Evolutionary conservation across 53 echinoderm and acorn worm genomes (phyloP).

Genomic region (Actinopyga echinites): DNA sequence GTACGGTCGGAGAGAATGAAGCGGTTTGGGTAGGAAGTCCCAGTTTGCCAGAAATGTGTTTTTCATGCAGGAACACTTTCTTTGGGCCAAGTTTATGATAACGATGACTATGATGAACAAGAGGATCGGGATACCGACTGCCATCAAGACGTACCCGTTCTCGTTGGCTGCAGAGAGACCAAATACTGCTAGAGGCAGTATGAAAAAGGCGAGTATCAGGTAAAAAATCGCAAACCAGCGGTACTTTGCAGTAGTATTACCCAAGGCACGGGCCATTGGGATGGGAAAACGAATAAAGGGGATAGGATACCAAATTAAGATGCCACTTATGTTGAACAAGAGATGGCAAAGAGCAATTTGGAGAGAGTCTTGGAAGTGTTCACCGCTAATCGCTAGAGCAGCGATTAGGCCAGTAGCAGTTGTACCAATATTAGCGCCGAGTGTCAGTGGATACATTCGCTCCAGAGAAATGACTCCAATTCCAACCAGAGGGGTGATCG

Average conservation of each 20-base stretch:
- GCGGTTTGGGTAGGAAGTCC: conserved; percentile 71
- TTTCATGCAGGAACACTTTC: conserved; percentile 47
- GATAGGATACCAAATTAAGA: conserved; percentile 86
- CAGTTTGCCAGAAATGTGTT: conserved; percentile 52
- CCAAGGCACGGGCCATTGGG: conserved; percentile 65
- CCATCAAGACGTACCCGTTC: conserved; percentile 50
- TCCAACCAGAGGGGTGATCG: conserved; percentile 92
- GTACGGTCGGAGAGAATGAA: conserved; percentile 68
- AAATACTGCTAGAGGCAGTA: conserved; percentile 64
- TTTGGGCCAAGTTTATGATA: conserved; percentile 72
- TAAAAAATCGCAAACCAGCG: conserved; percentile 97
- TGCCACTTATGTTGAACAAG: conserved; percentile 91
- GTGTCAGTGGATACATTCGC: conserved; percentile 92
- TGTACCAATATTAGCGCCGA: conserved; percentile 94
- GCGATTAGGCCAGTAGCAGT: conserved; percentile 90
- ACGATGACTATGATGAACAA: conserved; percentile 41
- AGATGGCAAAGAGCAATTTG: conserved; percentile 93
- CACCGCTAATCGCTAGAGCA: conserved; percentile 71
- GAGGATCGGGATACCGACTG: conserved; percentile 61
- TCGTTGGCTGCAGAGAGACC: conserved; percentile 71
- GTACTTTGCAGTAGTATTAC: conserved; percentile 93
- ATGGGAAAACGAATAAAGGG: conserved; percentile 88
- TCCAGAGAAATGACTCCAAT: conserved; percentile 91
- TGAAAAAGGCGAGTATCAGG: conserved; percentile 74
- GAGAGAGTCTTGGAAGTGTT: conserved; percentile 64